Evolutionary conservation across 2,797 vertebrate species (phyloP), one percentile per base, ranked within the genome.

Genomic region (Tinamus major): DNA sequence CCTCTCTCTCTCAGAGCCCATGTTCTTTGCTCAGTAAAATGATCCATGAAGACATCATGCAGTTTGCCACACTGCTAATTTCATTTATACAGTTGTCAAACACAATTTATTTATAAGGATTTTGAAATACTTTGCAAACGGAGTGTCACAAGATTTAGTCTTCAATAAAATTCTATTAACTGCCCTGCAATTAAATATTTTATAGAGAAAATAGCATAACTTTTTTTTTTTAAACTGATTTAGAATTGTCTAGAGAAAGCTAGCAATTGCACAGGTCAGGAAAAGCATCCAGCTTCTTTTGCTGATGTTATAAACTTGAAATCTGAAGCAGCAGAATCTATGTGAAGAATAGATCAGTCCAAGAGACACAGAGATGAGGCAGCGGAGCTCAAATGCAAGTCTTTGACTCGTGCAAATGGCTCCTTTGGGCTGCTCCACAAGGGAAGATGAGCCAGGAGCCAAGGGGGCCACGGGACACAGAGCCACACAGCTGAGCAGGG

Each of bases 41-140:
- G 3, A 1, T 58, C 70, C 42, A 46, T 64, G 42, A 93, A 79
- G 71, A 67, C 71, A 77, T 74, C 4, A 3, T 79, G 27, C 33
- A 71, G 48, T 90, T 90, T 68, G 58, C 80, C 44, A 62, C 37
- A 14, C 76, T 82, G 71, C 62, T 94, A 90, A 92, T 92, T 89
- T 29, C 44, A 35, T 82, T 95, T 89, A 79, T 75, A 65, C 53
- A 55, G 41, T 33, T 71, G 80, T 82, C 69, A 80, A 87, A 75
- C 31, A 79, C 26, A 62, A 20, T 62, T 49, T 71, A 58, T 74
- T 89, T 90, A 13, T 87, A 16, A 86, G 77, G 23, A 77, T 71
- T 85, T 93, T 75, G 9, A 78, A 85, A 79, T 68, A 75, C 27
- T 33, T 19, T 71, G 35, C 33, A 80, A 67, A 71, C 10, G 0